These are phyloP conservation scores for Sapajus apella DNA, from an alignment of 2,113 vertebrate genomes.

Conservation along the genomic window DNA sequence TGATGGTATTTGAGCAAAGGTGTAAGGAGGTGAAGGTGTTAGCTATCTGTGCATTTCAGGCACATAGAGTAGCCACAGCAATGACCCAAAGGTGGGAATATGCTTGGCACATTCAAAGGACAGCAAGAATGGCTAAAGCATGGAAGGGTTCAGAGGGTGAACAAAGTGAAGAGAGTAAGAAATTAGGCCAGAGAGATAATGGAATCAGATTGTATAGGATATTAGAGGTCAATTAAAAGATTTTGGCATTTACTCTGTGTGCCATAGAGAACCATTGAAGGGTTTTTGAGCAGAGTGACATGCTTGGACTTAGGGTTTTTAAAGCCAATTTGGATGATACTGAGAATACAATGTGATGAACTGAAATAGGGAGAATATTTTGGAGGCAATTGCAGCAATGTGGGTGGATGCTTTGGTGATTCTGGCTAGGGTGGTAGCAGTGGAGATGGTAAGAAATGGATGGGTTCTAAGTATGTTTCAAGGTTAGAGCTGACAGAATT, in stretches of 20 bases:
- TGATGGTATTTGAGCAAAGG: not conserved
- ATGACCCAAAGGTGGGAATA: not conserved
- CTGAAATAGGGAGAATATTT: not conserved
- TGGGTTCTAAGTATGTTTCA: not conserved
- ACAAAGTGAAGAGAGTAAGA: not conserved
- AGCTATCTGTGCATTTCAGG: not conserved
- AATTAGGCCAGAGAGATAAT: not conserved
- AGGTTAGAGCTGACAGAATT: not conserved
- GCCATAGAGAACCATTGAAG: not conserved
- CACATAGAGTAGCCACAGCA: not conserved
- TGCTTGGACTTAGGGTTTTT: not conserved
- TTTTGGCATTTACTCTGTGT: not conserved
- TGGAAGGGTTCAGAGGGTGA: not conserved
- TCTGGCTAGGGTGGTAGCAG: too few species aligned
- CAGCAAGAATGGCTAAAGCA: not conserved
- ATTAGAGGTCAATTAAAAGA: not conserved
- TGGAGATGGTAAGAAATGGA: not conserved
- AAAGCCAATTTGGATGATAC: not conserved
- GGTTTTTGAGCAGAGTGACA: not conserved
- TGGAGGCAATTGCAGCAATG: not conserved
- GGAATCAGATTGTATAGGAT: not conserved
- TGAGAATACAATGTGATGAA: not conserved
- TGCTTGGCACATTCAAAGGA: not conserved
- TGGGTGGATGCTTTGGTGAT: not conserved
- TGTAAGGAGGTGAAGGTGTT: not conserved